Conservation (phyloP, 64 coral and sea anemone genomes). For the Astreopora myriophthalma region DNA sequence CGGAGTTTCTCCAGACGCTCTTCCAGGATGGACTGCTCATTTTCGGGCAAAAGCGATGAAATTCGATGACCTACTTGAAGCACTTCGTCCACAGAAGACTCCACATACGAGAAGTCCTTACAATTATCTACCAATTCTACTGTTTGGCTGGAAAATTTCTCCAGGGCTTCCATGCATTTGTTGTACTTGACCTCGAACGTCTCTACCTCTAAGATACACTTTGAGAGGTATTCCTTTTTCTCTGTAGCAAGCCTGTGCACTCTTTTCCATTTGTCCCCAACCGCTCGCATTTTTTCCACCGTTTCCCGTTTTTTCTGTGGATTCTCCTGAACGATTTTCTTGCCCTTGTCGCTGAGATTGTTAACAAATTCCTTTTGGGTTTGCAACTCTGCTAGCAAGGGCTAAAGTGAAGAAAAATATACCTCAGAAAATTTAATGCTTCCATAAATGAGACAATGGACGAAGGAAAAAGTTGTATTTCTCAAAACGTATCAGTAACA, state of each 20-base stretch:
- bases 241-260: constrained; percentile 63
- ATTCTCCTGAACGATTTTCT: constrained; percentile 60
- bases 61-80: constrained; percentile 52
- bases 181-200: constrained; percentile 66
- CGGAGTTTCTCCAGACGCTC: constrained; percentile 17
- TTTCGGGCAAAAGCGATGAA: constrained; percentile 12
- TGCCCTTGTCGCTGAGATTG: constrained; percentile 77
- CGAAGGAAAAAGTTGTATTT: background rate
- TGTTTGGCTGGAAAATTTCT: constrained; percentile 12
- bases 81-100: constrained; percentile 29
- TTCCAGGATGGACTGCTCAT: background rate
- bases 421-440: background rate
- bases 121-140: background rate
- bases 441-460: background rate
- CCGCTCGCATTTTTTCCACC: constrained; percentile 59
- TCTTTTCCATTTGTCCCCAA: constrained; percentile 75
- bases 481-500: too few species aligned
- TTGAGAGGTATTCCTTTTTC: constrained; percentile 58
- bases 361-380: constrained; percentile 81
- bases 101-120: constrained; percentile 3
- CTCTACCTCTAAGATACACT: constrained; percentile 64
- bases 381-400: constrained; percentile 74
- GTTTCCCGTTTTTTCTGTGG: constrained; percentile 71
- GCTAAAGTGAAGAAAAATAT: constrained; percentile 51
- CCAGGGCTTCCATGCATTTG: constrained; percentile 63